Evolutionary conservation across 2,888 invertebrate genomes (phyloP).

Genomic region (Baccha elongata): DNA sequence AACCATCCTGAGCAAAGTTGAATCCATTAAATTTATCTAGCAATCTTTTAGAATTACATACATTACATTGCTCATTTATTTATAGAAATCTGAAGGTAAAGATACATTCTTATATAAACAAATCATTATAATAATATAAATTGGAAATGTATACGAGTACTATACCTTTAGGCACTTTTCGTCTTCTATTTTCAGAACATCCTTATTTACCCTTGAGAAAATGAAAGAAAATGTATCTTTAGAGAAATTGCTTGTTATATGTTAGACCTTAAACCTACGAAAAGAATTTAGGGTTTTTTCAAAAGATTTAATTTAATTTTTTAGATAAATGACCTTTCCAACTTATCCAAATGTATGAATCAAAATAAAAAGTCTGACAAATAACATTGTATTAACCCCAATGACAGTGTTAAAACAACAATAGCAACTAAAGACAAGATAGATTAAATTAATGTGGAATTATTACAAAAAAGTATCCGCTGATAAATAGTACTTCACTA

Average conservation of each 20-base stretch:
- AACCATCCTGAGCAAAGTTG: not conserved
- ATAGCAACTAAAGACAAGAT: not conserved
- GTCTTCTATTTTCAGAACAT: not conserved
- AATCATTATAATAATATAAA: not conserved
- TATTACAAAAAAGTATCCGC: not conserved
- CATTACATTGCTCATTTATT: not conserved
- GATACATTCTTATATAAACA: not conserved
- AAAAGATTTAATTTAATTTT: not conserved
- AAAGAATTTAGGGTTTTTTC: no score
- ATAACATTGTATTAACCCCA: not conserved
- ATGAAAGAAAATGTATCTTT: no score
- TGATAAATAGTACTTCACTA: not conserved
- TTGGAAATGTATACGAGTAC: not conserved
- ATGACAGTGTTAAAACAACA: not conserved
- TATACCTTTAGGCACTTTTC: not conserved
- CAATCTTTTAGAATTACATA: not conserved
- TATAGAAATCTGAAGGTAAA: not conserved
- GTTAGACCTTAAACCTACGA: no score
- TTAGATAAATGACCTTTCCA: not conserved
- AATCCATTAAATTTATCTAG: slow-evolving; percentile 20
- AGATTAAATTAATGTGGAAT: not conserved
- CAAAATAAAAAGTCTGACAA: not conserved
- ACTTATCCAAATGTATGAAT: not conserved
- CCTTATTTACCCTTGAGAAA: not conserved
- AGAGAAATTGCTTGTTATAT: no score